Conservation (phyloP, 2,888 invertebrate genomes). For the Tenthredo mesomela region DNA sequence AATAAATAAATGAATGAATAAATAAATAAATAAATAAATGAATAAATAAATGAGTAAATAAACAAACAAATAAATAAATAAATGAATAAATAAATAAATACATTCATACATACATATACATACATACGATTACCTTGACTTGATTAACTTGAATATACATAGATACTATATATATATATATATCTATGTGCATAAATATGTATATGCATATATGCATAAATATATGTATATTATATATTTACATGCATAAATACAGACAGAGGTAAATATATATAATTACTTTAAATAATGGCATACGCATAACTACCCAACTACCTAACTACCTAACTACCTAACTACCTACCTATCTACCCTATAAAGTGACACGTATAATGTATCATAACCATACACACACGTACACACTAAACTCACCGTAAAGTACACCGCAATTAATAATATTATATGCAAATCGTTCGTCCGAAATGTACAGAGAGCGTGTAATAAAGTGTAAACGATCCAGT, state of each 20-base stretch:
- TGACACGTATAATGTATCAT: constrained; percentile 22
- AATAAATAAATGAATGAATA: background rate
- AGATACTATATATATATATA: background rate
- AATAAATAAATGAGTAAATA: background rate
- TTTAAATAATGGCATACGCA: constrained; percentile 27
- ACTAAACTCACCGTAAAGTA: constrained; percentile 34
- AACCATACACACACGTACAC: background rate
- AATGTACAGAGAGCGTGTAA: constrained; percentile 58
- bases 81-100: background rate
- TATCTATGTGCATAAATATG: too few relatives aligned
- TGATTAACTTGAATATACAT: too few relatives aligned
- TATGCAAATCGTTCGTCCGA: constrained; percentile 64
- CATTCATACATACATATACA: too few relatives aligned
- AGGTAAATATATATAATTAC: constrained; percentile 1
- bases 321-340: background rate
- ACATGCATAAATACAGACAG: background rate
- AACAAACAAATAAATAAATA: background rate
- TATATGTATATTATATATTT: background rate
- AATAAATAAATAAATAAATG: background rate
- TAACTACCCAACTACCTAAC: background rate
- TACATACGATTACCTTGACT: background rate
- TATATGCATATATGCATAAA: too few relatives aligned
- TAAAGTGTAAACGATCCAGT: constrained; percentile 14
- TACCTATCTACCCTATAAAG: background rate
- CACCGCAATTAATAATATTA: constrained; percentile 60